phyloP scores from a whole-genome alignment of 2,113 vertebrate genomes.

The Romanogobio albipinnatus region DNA sequence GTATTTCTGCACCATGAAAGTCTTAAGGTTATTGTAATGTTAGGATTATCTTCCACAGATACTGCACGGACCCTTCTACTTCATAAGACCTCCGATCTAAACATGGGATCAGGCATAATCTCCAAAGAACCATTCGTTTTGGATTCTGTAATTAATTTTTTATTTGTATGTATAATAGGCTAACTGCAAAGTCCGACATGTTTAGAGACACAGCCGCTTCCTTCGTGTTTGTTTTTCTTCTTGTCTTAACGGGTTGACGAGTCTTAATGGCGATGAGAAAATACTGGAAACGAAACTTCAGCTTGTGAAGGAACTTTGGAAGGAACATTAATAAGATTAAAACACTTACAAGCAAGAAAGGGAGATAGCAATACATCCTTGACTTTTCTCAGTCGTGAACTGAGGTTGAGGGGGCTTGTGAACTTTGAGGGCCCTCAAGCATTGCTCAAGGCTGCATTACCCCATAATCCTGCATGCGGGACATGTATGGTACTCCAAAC shows the following conservation, averaged over 20 bases:
- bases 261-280: slow-evolving; percentile 58
- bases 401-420: slow-evolving; percentile 37
- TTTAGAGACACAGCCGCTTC: slow-evolving; percentile 22
- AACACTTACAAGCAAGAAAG: slow-evolving; percentile 27
- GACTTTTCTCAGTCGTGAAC: slow-evolving; percentile 27
- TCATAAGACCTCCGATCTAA: slow-evolving; percentile 52
- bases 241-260: slow-evolving; percentile 63
- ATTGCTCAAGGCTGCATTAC: slow-evolving; percentile 71
- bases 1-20: slow-evolving; percentile 33
- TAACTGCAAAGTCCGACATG: slow-evolving; percentile 50
- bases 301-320: neutral
- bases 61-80: slow-evolving; percentile 33
- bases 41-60: slow-evolving; percentile 35
- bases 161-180: neutral
- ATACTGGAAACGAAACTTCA: slow-evolving; percentile 27
- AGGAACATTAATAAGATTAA: slow-evolving; percentile 38
- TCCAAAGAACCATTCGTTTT: slow-evolving; percentile 31
- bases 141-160: neutral
- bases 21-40: slow-evolving; percentile 51
- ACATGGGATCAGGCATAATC: slow-evolving; percentile 61
- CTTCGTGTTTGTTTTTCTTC: slow-evolving; percentile 17
- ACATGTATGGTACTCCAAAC: slow-evolving; percentile 81
- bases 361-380: slow-evolving; percentile 66
- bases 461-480: slow-evolving; percentile 85
- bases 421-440: slow-evolving; percentile 58